Conservation (phyloP, 2,113 vertebrate species). For the Leucopsar rothschildi region DNA sequence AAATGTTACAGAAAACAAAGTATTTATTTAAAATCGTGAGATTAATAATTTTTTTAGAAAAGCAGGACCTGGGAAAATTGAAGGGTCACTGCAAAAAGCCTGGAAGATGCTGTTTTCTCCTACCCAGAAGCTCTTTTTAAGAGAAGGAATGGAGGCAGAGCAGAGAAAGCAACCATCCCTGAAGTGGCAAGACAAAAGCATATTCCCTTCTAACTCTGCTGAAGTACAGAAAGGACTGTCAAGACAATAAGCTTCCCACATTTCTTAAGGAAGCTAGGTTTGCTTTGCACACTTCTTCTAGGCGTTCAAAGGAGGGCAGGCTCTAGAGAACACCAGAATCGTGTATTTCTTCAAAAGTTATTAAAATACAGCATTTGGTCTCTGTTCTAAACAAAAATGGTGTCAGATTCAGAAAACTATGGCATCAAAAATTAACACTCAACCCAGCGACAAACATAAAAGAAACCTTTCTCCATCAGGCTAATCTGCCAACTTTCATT, state of each 20-base stretch:
- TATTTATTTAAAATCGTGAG: background rate
- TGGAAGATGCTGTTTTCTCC: background rate
- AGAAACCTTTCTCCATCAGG: background rate
- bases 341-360: background rate
- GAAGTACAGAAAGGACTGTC: background rate
- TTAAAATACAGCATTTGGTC: background rate
- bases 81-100: background rate
- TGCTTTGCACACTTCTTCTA: background rate
- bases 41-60: background rate
- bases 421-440: background rate
- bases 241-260: background rate
- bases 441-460: background rate
- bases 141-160: background rate
- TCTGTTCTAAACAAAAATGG: background rate
- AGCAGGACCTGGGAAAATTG: background rate
- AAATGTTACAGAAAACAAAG: background rate
- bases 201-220: background rate
- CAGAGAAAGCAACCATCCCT: background rate
- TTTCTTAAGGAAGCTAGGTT: background rate
- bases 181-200: background rate
- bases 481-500: background rate
- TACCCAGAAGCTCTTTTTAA: background rate
- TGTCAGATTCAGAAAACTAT: background rate
- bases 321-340: background rate
- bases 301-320: background rate